Base-by-base conservation (phyloP, 2,888 invertebrate species). In the Polydrusus cervinus region DNA sequence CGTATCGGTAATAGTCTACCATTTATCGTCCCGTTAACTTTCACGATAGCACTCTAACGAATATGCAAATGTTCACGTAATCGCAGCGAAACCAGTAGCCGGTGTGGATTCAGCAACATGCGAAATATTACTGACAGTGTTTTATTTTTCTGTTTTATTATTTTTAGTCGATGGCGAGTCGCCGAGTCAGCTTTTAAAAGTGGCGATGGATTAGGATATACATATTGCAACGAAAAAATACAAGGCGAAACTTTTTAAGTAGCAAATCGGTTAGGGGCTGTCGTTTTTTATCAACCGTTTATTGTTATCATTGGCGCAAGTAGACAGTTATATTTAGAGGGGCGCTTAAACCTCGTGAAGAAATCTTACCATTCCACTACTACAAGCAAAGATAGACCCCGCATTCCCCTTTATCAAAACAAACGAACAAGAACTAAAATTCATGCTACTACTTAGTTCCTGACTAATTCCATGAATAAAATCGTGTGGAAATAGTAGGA, bases 141-240 rank as follows among this genome's bases (percentile, higher is more conserved):
- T 57, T 53, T 57, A 38, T 57, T 60, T 60, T 60, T 60, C 57
- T 60, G 18, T 38, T 60, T 60, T 60, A 60, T 60, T 60, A 60
- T 60, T 60, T 60, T 60, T 60, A 60, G 57, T 60, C 38, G 38
- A 38, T 60, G 20, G 57, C 57, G 38, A 38, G 10, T 38, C 16
- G 57, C 18, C 40, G 13, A 38, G 57, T 60, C 57, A 60, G 57
- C 57, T 16, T 60, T 57, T 60, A 60, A 60, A 38, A 38, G 16
- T 60, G 57, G 20, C 8, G 51, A 43, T 9, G 18, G 18, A 51
- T 49, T 14, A 51, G 34, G 38, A 57, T 16, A 13, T 57, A 16
- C 34, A 25, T 57, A 10, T 34, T 53, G 25, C n/a, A 55, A 34
- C 20, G 30, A 1, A n/a, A 14, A 34, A 14, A n/a, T 34, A 34